Percentiles rank a stretch among this genome's conserved stretches.
Conservation (phyloP, 1,140 invertebrate genomes). For the Palaemon carinicauda region DNA sequence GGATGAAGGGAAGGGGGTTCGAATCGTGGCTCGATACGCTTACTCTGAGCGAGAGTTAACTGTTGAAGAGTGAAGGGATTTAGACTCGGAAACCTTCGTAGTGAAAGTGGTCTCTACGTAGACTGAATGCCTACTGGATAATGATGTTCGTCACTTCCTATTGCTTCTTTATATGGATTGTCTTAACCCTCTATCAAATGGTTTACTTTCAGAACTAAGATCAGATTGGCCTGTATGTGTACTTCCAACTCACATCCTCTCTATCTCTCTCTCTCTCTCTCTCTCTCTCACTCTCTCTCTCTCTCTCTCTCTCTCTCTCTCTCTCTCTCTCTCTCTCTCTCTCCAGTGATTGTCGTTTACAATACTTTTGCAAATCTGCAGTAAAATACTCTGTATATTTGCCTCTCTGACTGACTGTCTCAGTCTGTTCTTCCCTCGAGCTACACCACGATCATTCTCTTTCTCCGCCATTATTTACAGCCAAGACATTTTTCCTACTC, state of each 20-base stretch:
- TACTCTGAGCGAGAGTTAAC: neutral
- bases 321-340: conserved; percentile 16
- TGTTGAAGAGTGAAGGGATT: neutral
- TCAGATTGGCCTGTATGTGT: neutral
- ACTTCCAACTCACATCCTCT: neutral
- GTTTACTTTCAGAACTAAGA: neutral
- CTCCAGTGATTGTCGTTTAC: no score
- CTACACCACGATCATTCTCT: neutral
- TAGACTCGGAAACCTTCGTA: no score
- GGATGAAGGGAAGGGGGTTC: neutral
- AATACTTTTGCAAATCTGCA: no score
- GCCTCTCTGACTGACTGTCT: neutral
- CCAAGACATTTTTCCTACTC: neutral
- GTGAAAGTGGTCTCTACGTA: neutral
- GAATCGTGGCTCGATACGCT: no score
- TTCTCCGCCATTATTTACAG: neutral
- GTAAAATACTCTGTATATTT: neutral
- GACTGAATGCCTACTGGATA: no score
- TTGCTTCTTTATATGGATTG: no score
- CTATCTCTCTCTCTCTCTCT: conserved; percentile 17
- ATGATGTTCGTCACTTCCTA: no score
- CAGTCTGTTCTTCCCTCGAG: no score
- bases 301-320: conserved; percentile 6
- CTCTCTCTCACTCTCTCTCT: conserved; percentile 24
- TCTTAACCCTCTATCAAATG: neutral